These are phyloP conservation scores for Achlya flavicornis DNA, from an alignment of 2,888 invertebrate genomes.

Conservation along the genomic window DNA sequence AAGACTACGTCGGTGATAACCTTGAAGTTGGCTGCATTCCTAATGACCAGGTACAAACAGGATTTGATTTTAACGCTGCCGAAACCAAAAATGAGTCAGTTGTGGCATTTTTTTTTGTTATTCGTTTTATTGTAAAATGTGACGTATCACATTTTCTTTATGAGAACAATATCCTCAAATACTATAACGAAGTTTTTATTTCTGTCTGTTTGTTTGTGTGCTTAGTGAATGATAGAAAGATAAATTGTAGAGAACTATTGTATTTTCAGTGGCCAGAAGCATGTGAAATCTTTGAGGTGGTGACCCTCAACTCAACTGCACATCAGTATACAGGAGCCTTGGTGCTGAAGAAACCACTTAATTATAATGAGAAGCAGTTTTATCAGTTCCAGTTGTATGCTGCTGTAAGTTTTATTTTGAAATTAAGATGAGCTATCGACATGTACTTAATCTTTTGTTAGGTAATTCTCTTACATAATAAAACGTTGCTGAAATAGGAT, in stretches of 20 bases:
- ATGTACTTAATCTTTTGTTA: no score
- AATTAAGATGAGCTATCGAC: no score
- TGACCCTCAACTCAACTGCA: constrained; percentile 85
- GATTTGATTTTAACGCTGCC: constrained; percentile 4
- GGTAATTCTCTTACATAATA: no score
- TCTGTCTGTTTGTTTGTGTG: no score
- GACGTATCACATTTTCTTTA: not conserved
- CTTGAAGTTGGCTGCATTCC: constrained; percentile 88
- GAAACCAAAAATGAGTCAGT: constrained; percentile 1
- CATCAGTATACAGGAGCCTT: constrained; percentile 89
- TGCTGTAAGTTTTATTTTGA: constrained; percentile 82
- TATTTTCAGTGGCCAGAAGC: constrained; percentile 86
- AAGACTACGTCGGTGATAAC: constrained; percentile 91
- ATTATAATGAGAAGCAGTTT: constrained; percentile 90
- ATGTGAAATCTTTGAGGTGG: constrained; percentile 88
- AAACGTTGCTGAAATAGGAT: no score
- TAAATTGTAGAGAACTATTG: not conserved
- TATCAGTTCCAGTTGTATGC: constrained; percentile 91
- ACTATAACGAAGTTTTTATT: no score
- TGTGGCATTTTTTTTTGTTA: not conserved
- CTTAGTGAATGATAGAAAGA: not conserved
- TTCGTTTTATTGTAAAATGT: not conserved
- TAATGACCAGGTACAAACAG: constrained; percentile 67
- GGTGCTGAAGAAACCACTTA: constrained; percentile 87
- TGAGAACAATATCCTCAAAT: not conserved